phyloP scores from a whole-genome alignment of 2,797 vertebrate species.

The Cygnus olor region DNA sequence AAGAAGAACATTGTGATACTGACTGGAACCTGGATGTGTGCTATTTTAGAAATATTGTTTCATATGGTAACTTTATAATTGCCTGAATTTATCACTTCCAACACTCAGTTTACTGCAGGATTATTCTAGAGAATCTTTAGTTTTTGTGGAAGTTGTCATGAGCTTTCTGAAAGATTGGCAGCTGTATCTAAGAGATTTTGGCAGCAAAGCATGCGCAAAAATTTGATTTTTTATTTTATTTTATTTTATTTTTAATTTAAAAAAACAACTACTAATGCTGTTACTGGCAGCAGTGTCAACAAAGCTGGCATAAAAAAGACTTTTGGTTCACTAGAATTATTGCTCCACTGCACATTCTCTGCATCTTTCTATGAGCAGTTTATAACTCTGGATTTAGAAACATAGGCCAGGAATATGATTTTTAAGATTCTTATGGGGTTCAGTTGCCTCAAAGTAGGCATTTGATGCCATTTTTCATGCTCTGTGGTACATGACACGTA shows the following conservation, averaged over 20 bases:
- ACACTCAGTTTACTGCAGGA: background rate
- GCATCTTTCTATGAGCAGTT: background rate
- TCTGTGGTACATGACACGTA: fast-evolving
- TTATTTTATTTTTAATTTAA: background rate
- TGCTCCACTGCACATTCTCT: background rate
- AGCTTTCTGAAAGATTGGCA: background rate
- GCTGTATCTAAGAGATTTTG: background rate
- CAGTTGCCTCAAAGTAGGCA: background rate
- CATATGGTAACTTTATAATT: background rate
- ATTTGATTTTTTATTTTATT: background rate
- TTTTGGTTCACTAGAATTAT: background rate
- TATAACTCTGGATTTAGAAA: background rate
- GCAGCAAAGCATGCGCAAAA: background rate
- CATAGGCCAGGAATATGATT: background rate
- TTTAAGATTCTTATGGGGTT: background rate
- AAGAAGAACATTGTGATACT: background rate
- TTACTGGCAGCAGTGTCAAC: background rate
- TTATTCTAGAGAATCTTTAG: background rate
- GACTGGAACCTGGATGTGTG: background rate
- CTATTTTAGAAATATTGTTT: background rate
- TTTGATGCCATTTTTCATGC: background rate
- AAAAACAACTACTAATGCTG: background rate
- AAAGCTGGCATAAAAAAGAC: background rate
- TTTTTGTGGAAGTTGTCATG: background rate
- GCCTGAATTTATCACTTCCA: background rate